Percentiles rank a stretch among this genome's conserved stretches.
Evolutionary conservation across 2,797 vertebrate genomes (phyloP).

Genomic region (Anabacerthia variegaticeps): DNA sequence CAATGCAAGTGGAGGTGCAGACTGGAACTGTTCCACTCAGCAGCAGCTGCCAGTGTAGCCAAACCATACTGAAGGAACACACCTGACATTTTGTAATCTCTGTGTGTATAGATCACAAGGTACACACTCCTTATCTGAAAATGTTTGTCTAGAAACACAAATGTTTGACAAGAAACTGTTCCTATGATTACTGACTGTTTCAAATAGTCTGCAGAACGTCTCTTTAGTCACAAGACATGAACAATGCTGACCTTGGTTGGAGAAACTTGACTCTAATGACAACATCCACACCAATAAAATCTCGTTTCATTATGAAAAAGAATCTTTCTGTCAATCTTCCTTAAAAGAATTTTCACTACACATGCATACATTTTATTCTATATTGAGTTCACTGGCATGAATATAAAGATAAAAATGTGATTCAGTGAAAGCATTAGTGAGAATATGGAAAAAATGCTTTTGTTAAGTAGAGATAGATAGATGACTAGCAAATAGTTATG

Average conservation of each 20-base stretch:
- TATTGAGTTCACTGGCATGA: not conserved
- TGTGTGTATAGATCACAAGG: not conserved
- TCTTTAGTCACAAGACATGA: not conserved
- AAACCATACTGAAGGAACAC: not conserved
- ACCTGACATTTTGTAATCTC: not conserved
- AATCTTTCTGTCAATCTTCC: not conserved
- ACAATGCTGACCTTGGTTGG: not conserved
- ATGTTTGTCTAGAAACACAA: not conserved
- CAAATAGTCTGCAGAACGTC: not conserved
- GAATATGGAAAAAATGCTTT: not conserved
- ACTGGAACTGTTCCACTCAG: not conserved
- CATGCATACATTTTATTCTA: not conserved
- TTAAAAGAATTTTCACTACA: not conserved
- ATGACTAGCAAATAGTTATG: not conserved
- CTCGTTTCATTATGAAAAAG: not conserved
- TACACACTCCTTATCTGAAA: not conserved
- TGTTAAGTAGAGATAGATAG: not conserved
- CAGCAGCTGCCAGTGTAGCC: not conserved
- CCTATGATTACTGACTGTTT: not conserved
- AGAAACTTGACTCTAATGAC: not conserved
- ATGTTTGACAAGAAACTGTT: not conserved
- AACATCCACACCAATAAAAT: not conserved
- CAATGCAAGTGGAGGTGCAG: not conserved
- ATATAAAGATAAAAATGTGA: not conserved
- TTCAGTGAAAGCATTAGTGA: not conserved